Base-by-base conservation (phyloP, 92 coral and sea anemone species). In the Phenganax subtilis region DNA sequence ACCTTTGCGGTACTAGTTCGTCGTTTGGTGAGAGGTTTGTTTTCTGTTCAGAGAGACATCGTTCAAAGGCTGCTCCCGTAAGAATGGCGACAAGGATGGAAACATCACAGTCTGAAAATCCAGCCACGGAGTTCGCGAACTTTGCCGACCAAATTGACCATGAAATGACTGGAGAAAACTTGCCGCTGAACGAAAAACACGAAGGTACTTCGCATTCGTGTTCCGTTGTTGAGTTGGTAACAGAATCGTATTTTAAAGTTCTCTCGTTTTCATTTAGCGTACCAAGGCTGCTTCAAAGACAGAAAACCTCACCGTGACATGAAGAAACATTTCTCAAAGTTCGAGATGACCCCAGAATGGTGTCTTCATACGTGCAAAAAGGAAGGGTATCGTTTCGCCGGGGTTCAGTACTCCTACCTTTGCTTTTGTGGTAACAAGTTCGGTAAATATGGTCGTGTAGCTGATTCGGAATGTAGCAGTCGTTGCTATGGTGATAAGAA, bases 331-430 rank as follows among this genome's bases (percentile, higher is more conserved):
- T 94, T 88, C 79, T 88, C 93, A 79, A 94, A 94, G 87, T 94
- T 86, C 30, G 91, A 90, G 58, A 94, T 94, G 98, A 94, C 98
- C 0, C 98, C 98, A 0, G 98, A 94, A 73, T 94, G 98, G 98
- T 94, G 98, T 60, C 92, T 91, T 0, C 94, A 91, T 17, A 89
- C 91, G 12, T 94, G 98, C 63, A 94, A 94, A 61, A 83, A 90
- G 14, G 97, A 89, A n/a, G 96, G 96, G 6, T 94, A 75, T 88
- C 87, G 82, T 82, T 94, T 87, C 71, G 97, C 98, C 65, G 98
- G 98, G 52, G 86, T 93, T 0, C 98, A 93, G 86, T 93, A 93
- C 84, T 96, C 90, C 10, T 93, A 93, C 76, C 82, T 93, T 66
- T 93, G 98, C 75, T 93, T 93, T 93, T 93, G 98, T 81, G 98